Conservation (phyloP, 2,888 invertebrate species). For the Amorpha juglandis region DNA sequence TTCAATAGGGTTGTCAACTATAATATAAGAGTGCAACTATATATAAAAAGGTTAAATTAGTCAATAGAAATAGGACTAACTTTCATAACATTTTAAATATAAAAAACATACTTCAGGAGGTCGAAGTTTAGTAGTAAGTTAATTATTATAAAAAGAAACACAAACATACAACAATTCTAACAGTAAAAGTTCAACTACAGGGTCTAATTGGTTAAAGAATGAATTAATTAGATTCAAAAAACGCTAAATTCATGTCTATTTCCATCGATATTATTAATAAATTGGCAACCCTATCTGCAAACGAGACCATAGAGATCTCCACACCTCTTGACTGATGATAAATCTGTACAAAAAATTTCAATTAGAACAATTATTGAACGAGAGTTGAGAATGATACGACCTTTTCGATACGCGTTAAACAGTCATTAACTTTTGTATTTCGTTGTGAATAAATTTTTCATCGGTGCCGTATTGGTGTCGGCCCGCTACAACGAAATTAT, state of each 20-base stretch:
- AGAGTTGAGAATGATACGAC: conserved; percentile 49
- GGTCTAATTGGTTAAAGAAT: too few species aligned
- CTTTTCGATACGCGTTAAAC: conserved; percentile 62
- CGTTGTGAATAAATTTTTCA: conserved; percentile 66
- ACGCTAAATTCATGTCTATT: too few species aligned
- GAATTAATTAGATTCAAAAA: too few species aligned
- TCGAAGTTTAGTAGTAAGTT: too few species aligned
- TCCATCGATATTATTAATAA: not conserved
- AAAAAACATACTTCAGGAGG: too few species aligned
- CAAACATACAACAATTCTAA: too few species aligned
- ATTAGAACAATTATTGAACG: conserved; percentile 69
- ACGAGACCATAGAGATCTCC: conserved; percentile 47
- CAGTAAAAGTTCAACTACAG: too few species aligned
- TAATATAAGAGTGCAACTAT: not conserved
- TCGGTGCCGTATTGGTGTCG: conserved; percentile 49
- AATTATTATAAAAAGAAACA: too few species aligned
- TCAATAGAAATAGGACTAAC: too few species aligned
- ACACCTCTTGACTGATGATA: conserved; percentile 51
- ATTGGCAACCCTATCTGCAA: not conserved
- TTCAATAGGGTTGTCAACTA: not conserved
- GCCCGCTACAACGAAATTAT: conserved; percentile 4
- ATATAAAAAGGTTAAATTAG: too few species aligned
- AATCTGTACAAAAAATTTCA: conserved; percentile 62
- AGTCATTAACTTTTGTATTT: conserved; percentile 62
- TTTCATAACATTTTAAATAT: too few species aligned